Base-by-base conservation (phyloP, 2,797 vertebrate genomes). In the Aselliscus stoliczkanus region DNA sequence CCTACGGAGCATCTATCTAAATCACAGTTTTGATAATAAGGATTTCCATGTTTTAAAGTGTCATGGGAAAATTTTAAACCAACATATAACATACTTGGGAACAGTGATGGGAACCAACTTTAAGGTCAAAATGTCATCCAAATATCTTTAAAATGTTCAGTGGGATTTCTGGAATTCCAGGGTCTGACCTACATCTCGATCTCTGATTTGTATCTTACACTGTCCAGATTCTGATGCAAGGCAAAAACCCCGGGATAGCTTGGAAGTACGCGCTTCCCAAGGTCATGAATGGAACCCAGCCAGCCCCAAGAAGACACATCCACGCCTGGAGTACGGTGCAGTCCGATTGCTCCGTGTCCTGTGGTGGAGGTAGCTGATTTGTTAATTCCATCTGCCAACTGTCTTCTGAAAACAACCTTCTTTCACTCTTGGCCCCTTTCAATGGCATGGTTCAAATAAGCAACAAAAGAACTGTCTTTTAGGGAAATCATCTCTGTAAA, bases 241-340 rank as follows among this genome's bases (percentile, higher is more conserved):
- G 99, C 96, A 99, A 99, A 98, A 99, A 99, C 97, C 99, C 99
- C 0, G 99, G 99, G 1, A 99, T 99, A 90, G 88, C 98, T 56
- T 99, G 99, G 99, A 99, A 99, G 97, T 99, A 99, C 76, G 99
- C 99, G 0, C 98, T 99, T 97, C 99, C 99, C 52, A 99, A 98
- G 97, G 97, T 92, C 18, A 97, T 97, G 96, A 97, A 62, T 27
- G 98, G 98, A 88, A 98, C 98, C 60, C 98, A 97, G 96, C 97
- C 96, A 0, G 70, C 96, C 27, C 34, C 90, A 7, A 99, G 97
- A 96, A 99, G 98, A 58, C 98, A 98, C 11, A 98, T 98, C 96
- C 99, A 99, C 93, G 98, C 99, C 93, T 99, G 99, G 99, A 98
- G 98, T 15, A 98, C 98, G 1, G 98, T 99, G 58, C 99, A 99